Percentiles rank a stretch among this genome's conserved stretches.
These are phyloP conservation scores for Oostethus manadensis DNA, from an alignment of 2,113 vertebrate genomes.

Conservation along the genomic window DNA sequence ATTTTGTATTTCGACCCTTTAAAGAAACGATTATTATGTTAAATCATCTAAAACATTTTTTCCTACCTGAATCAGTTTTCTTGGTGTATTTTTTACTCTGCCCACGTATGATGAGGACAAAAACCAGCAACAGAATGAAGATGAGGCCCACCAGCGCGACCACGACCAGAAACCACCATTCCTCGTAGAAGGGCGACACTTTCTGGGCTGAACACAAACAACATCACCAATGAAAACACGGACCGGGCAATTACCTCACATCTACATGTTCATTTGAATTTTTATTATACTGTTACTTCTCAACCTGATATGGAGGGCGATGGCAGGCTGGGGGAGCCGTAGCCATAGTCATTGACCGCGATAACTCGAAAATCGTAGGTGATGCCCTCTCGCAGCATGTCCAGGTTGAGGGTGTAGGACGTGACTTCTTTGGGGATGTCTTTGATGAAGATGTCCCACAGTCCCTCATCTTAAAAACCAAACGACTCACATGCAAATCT, in stretches of 20 bases:
- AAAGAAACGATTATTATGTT: not conserved
- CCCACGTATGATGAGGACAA: constrained; percentile 92
- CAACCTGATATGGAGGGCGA: constrained; percentile 93
- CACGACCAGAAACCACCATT: constrained; percentile 98
- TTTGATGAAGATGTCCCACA: constrained; percentile 98
- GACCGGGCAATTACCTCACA: not conserved
- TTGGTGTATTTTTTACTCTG: constrained; percentile 98
- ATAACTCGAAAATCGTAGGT: constrained; percentile 97
- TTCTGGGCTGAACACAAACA: constrained; percentile 81
- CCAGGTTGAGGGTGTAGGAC: constrained; percentile 93
- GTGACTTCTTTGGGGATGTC: constrained; percentile 97
- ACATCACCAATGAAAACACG: not conserved
- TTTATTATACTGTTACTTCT: not conserved
- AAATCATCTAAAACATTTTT: not conserved
- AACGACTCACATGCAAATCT: not conserved
- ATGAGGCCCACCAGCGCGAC: constrained; percentile 93
- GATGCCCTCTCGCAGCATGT: constrained; percentile 89
- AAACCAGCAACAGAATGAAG: constrained; percentile 94
- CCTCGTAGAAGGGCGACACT: constrained; percentile 91
- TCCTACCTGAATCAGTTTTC: constrained; percentile 87
- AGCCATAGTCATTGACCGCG: constrained; percentile 93
- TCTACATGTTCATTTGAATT: not conserved
- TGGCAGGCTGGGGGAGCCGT: constrained; percentile 89
- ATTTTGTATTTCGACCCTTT: not conserved
- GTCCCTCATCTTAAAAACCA: constrained; percentile 81